Evolutionary conservation across 2,797 vertebrate species (phyloP), one percentile per base, ranked within the genome.

Genomic region (Rhinella marina): DNA sequence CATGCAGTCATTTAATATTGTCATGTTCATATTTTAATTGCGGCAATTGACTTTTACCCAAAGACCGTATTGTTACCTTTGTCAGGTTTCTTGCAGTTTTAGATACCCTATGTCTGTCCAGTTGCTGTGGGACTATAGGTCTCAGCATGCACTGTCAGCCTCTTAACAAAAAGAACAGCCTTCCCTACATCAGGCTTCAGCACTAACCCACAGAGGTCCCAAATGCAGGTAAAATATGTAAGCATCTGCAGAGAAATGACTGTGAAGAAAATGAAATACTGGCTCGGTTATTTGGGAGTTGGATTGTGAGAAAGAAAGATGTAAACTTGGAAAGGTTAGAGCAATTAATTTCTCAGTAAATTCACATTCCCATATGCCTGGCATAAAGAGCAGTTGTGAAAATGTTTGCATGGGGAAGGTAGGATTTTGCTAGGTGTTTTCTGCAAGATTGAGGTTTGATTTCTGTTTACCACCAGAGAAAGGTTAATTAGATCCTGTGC

Each of bases 401-500:
- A 76, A 76, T 52, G 59, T 59, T 68, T 73, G 66, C 23, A 83
- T 41, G 48, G 64, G 23, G 23, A 57, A 70, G 32, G 66, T 19
- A 14, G 54, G 81, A 41, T 59, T 78, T 29, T 48, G 41, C n/a
- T 52, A 32, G 59, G 70, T 64, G 25, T 81, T 61, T 73, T 54
- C 56, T 19, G 17, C 85, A 86, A 61, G 50, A 57, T 66, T 29
- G 52, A 27, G 66, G 76, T 81, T 80, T 72, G 77, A 81, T 81
- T 81, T 80, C 27, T 81, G 52, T 86, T 86, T 86, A 86, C 76
- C 64, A 73, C 77, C 61, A 19, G 78, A 70, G 62, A 81, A 81
- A 86, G 77, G 85, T 86, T 86, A 80, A 81, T 72, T 57, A 86
- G 64, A 86, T 86, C 76, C 70, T 25, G 64, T 66, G 54, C 29